Conservation (phyloP, 2,888 invertebrate genomes). For the Pimpla rufipes region DNA sequence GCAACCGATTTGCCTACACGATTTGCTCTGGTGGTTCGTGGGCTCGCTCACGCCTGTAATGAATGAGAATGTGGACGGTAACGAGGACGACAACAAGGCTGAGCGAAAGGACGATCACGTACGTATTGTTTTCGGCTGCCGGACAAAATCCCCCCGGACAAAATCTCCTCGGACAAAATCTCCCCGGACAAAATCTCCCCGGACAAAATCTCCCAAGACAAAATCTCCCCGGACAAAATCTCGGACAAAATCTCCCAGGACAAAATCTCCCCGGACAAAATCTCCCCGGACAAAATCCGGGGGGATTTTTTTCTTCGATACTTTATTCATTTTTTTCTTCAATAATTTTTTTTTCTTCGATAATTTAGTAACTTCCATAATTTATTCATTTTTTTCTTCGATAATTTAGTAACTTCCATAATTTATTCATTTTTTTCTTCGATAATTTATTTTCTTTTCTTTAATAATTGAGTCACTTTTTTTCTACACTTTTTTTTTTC, state of each 20-base stretch:
- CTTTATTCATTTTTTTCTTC: not conserved
- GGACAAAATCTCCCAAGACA: no score
- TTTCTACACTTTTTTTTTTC: not conserved
- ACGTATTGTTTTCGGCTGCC: no score
- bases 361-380: not conserved
- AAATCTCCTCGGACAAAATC: no score
- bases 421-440: not conserved
- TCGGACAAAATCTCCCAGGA: no score
- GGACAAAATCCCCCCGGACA: no score
- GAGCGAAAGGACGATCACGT: conserved; percentile 85
- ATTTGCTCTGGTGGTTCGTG: conserved; percentile 98
- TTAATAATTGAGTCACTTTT: no score
- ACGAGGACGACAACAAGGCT: conserved; percentile 87
- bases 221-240: no score
- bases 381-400: not conserved
- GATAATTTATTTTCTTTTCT: conserved; percentile 16
- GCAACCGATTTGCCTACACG: conserved; percentile 96
- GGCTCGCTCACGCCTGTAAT: conserved; percentile 90
- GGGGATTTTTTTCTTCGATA: not conserved
- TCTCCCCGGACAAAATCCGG: no score
- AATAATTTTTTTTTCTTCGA: not conserved
- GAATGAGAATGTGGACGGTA: conserved; percentile 81
- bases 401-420: not conserved
- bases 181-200: no score
- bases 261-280: no score